Base-by-base conservation (phyloP, 1,140 invertebrate species). In the Stegodyphus mimosarum region DNA sequence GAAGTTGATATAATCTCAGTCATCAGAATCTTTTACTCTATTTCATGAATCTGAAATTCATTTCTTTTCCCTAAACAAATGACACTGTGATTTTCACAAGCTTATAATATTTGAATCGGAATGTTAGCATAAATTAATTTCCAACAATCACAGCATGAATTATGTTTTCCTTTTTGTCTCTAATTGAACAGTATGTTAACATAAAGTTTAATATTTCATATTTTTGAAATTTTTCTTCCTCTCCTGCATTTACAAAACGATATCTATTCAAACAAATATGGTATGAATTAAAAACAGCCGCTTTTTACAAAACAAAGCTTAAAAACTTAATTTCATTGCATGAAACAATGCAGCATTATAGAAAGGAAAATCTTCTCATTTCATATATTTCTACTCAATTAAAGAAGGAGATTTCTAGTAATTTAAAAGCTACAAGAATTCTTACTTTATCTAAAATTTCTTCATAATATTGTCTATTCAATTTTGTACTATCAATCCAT, bases 391-490 rank as follows among this genome's bases (percentile, higher is more conserved):
- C 13, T 17, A n/a, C 50, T 2, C 15, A 5, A 60, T 77, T 50
- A 2, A 64, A 33, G 33, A 49, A 63, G 9, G 13, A 60, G 5
- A 15, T 60, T 60, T 11, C 9, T 11, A 60, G 55, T 60, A 60
- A 9, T 60, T 60, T 60, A 60, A 60, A 11, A 60, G 17, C 1
- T 33, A 33, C n/a, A 66, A n/a, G 50, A 5, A 7, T 49, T 64
- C 18, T 51, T 52, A 80, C 77, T 87, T 88, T 88, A 63, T 89
- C 85, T 80, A 89, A 89, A 15, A 91, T 88, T 11, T 89, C 89
- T 10, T 89, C 88, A 88, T 90, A 91, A 69, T 89, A 88, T 69
- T 83, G 77, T 48, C 90, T 73, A 71, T 88, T 88, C 49, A 86
- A 81, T 55, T 87, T 84, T 4, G 89, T 89, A 70, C 87, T 87